These are phyloP conservation scores for Hystrix brachyura DNA, from an alignment of 2,113 vertebrate genomes.

Conservation along the genomic window DNA sequence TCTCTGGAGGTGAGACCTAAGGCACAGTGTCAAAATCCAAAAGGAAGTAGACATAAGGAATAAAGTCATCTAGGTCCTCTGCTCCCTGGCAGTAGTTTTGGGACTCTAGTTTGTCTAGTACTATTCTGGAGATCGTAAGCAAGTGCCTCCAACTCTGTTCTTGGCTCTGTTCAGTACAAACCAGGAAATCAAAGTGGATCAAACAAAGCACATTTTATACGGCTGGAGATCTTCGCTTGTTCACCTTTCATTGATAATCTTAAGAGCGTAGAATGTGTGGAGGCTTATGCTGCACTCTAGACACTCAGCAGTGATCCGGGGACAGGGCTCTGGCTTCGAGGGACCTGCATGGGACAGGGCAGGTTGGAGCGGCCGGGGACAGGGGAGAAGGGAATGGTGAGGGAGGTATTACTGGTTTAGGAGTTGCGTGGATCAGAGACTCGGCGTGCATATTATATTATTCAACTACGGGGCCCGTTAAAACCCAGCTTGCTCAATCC, in stretches of 20 bases:
- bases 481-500: not conserved
- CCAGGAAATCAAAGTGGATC: not conserved
- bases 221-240: not conserved
- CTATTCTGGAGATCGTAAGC: not conserved
- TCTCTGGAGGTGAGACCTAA: conserved; percentile 18
- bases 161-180: not conserved
- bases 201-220: not conserved
- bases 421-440: not conserved
- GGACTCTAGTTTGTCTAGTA: not conserved
- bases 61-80: not conserved
- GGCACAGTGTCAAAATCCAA: not conserved
- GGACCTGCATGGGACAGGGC: not conserved
- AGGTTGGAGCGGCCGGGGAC: not conserved
- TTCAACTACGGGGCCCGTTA: not conserved
- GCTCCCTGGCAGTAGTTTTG: not conserved
- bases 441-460: not conserved
- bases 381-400: not conserved
- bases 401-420: not conserved
- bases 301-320: not conserved
- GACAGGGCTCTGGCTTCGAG: not conserved
- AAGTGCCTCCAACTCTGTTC: not conserved
- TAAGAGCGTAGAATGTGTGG: not conserved
- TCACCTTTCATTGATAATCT: not conserved
- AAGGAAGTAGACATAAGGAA: not conserved
- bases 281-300: not conserved